A percentile compares a stretch with the other conserved stretches of the same genome.
Evolutionary conservation across 2,888 invertebrate species (phyloP).

Genomic region (Lasioglossum villosulum): DNA sequence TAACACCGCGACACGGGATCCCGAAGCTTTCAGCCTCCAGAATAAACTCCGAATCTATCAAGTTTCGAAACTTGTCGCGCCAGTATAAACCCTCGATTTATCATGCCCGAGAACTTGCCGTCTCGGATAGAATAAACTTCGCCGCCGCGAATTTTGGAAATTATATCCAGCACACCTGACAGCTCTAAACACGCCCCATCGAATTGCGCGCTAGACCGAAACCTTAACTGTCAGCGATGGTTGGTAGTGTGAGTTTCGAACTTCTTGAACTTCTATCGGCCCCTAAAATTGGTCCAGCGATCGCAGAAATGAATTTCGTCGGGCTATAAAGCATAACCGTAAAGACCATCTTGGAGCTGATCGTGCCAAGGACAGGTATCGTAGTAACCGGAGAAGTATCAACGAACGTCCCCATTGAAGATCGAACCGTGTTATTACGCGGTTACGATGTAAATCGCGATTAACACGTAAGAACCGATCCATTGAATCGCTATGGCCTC

Average conservation of each 20-base stretch:
- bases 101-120: constrained; percentile 14
- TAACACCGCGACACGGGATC: background rate
- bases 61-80: constrained; percentile 24
- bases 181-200: background rate
- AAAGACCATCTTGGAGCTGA: background rate
- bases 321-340: too few species aligned
- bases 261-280: background rate
- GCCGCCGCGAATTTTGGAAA: constrained; percentile 20
- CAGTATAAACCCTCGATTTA: constrained; percentile 20
- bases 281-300: background rate
- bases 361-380: background rate
- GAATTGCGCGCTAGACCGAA: background rate
- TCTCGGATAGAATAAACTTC: constrained; percentile 1
- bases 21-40: constrained; percentile 6
- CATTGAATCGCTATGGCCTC: constrained; percentile 40
- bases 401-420: constrained; percentile 14
- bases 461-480: constrained; percentile 56
- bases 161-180: background rate
- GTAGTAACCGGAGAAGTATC: constrained; percentile 27
- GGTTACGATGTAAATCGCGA: constrained; percentile 58
- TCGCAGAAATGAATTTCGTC: background rate
- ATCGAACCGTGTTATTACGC: constrained; percentile 49
- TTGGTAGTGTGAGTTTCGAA: background rate
- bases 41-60: constrained; percentile 28
- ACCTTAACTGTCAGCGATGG: background rate